These are phyloP conservation scores for Ovis aries DNA, from an alignment of 2,113 vertebrate genomes.

Conservation along the genomic window DNA sequence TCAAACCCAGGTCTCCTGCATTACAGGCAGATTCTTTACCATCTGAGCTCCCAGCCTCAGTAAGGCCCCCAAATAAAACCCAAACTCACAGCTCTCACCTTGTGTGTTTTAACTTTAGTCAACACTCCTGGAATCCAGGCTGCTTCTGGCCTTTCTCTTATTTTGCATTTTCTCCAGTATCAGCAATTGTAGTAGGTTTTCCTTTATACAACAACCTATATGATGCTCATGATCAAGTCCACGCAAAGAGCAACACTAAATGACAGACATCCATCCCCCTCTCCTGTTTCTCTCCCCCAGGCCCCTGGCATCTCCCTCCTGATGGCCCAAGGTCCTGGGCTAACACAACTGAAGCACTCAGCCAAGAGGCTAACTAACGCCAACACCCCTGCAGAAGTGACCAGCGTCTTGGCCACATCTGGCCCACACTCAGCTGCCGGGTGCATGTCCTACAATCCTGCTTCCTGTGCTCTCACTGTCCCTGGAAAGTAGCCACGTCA, in stretches of 20 bases:
- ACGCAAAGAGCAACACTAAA: not conserved
- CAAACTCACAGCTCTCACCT: not conserved
- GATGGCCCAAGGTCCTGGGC: not conserved
- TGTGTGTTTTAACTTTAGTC: not conserved
- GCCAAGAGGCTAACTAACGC: not conserved
- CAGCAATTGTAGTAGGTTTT: not conserved
- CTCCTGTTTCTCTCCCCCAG: not conserved
- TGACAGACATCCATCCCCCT: too few species aligned
- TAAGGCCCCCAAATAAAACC: not conserved
- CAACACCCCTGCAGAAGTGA: too few species aligned
- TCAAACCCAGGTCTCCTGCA: not conserved
- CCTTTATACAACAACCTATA: not conserved
- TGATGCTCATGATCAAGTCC: not conserved
- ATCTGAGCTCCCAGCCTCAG: not conserved
- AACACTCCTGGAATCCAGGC: not conserved
- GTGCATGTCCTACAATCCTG: not conserved
- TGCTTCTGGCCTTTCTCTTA: not conserved
- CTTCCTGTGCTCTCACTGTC: not conserved
- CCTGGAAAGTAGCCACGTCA: not conserved
- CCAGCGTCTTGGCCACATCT: accelerated
- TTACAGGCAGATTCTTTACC: not conserved
- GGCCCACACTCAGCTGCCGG: not conserved
- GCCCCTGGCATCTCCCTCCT: not conserved
- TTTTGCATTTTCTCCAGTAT: not conserved
- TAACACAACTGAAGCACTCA: not conserved